Conservation (phyloP, 2,113 vertebrate species). For the Numida meleagris region DNA sequence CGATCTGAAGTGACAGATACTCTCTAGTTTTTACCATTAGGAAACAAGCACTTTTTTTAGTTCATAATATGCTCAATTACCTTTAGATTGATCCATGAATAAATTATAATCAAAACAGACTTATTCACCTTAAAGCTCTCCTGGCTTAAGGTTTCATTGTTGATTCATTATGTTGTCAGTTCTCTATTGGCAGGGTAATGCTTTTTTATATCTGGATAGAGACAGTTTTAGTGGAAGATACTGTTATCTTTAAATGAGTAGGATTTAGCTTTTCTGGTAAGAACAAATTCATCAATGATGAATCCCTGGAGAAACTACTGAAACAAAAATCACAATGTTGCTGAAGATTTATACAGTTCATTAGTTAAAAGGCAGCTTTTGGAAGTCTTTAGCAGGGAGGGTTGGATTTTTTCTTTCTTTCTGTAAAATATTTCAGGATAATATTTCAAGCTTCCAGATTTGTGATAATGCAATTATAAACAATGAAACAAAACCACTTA, state of each 20-base stretch:
- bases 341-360: constrained; percentile 74
- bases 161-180: constrained; percentile 87
- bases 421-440: constrained; percentile 47
- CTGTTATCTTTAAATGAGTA: constrained; percentile 80
- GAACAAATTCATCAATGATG: constrained; percentile 83
- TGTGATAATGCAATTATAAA: constrained; percentile 11
- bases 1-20: constrained; percentile 43
- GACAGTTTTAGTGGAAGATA: constrained; percentile 80
- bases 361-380: constrained; percentile 76
- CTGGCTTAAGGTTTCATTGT: constrained; percentile 81
- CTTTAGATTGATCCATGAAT: constrained; percentile 80
- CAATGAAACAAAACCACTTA: constrained; percentile 35
- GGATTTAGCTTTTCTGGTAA: constrained; percentile 81
- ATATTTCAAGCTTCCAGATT: constrained; percentile 32
- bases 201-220: constrained; percentile 79
- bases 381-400: constrained; percentile 39
- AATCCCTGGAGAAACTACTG: constrained; percentile 76
- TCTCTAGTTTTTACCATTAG: constrained; percentile 52
- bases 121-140: constrained; percentile 79
- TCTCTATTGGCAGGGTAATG: constrained; percentile 76
- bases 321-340: constrained; percentile 77
- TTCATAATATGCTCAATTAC: constrained; percentile 82
- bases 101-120: constrained; percentile 81
- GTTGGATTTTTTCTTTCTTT: constrained; percentile 37
- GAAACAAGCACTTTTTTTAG: constrained; percentile 64